Evolutionary conservation across 2,888 invertebrate species (phyloP).

Genomic region (Cybosia mesomella): DNA sequence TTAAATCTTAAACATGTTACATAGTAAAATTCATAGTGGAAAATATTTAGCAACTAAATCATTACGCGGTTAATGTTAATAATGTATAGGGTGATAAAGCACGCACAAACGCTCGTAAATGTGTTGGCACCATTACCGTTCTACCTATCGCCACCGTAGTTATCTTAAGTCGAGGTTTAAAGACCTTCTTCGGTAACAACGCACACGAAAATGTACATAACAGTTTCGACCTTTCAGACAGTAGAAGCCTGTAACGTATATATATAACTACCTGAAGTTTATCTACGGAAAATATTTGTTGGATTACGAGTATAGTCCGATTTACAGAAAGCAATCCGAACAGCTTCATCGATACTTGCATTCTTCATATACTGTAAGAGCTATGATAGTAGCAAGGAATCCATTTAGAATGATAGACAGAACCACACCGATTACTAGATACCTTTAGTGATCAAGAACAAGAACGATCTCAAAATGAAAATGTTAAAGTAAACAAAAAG

Average conservation of each 20-base stretch:
- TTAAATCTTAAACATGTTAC: slow-evolving; percentile 43
- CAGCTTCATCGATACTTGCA: too few species aligned
- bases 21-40: slow-evolving; percentile 58
- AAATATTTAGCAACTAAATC: slow-evolving; percentile 63
- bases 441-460: slow-evolving; percentile 33
- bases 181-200: slow-evolving; percentile 49
- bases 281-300: slow-evolving; percentile 18
- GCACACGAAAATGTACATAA: slow-evolving; percentile 45
- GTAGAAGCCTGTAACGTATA: slow-evolving; percentile 17
- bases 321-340: neutral
- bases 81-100: slow-evolving; percentile 73
- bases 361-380: neutral
- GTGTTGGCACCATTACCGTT: slow-evolving; percentile 60
- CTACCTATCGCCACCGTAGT: slow-evolving; percentile 54
- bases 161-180: slow-evolving; percentile 61
- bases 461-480: slow-evolving; percentile 47
- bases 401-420: slow-evolving; percentile 24
- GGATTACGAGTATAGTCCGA: slow-evolving; percentile 7
- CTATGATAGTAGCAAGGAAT: slow-evolving; percentile 12
- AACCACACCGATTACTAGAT: slow-evolving; percentile 34
- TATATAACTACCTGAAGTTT: slow-evolving; percentile 15
- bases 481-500: slow-evolving; percentile 49
- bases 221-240: slow-evolving; percentile 42
- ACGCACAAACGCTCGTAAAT: slow-evolving; percentile 75
- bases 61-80: slow-evolving; percentile 72